Percentiles rank a stretch among this genome's conserved stretches.
Evolutionary conservation across 2,797 vertebrate species (phyloP).

Genomic region (Sebastes oblongus): DNA sequence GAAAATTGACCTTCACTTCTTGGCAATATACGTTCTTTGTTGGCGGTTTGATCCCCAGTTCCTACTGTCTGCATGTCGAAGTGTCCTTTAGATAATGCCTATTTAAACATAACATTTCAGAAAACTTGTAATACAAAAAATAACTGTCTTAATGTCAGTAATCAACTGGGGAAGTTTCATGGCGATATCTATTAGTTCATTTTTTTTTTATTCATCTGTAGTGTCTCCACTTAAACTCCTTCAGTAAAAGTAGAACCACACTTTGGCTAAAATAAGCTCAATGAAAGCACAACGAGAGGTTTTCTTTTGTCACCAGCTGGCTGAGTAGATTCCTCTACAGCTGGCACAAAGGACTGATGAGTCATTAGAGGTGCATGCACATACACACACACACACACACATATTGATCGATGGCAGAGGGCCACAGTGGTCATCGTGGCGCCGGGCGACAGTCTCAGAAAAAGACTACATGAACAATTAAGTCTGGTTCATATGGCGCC

Average conservation of each 20-base stretch:
- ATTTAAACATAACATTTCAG: background rate
- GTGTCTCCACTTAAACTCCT: background rate
- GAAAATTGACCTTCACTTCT: too few relatives aligned
- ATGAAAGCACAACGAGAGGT: slow-evolving; percentile 9
- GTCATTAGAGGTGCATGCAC: slow-evolving; percentile 12
- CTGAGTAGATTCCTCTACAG: slow-evolving; percentile 47
- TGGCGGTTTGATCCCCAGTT: too few relatives aligned
- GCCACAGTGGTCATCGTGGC: slow-evolving; percentile 14
- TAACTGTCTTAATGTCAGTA: too few relatives aligned
- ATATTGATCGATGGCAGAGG: slow-evolving; percentile 31
- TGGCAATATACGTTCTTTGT: too few relatives aligned
- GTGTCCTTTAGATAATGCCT: background rate
- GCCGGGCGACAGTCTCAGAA: slow-evolving; percentile 44
- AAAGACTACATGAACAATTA: slow-evolving; percentile 9
- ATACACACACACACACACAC: slow-evolving; percentile 27
- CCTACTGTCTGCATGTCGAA: too few relatives aligned
- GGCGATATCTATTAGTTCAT: too few relatives aligned
- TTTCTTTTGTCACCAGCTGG: slow-evolving; percentile 1
- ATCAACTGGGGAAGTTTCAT: too few relatives aligned
- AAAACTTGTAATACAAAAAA: too few relatives aligned
- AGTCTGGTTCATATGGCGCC: slow-evolving; percentile 44
- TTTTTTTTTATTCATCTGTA: background rate
- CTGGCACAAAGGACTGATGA: slow-evolving; percentile 25
- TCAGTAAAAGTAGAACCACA: background rate
- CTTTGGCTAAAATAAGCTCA: background rate